phyloP scores from a whole-genome alignment of 2,113 vertebrate genomes.

The Bagarius yarrelli region DNA sequence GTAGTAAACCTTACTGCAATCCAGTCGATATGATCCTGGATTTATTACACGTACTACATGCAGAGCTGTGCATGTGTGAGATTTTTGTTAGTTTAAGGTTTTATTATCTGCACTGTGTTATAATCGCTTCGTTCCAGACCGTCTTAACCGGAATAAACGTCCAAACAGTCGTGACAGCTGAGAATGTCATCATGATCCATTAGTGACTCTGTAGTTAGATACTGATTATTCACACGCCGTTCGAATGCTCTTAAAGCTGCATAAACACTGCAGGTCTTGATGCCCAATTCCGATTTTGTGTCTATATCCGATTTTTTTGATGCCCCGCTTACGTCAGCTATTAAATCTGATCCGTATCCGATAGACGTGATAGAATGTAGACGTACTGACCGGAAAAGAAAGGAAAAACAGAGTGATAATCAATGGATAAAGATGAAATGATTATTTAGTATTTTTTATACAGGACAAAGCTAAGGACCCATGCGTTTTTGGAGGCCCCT shows the following conservation, averaged over 20 bases:
- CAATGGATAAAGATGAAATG: too few relatives aligned
- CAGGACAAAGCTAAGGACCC: too few relatives aligned
- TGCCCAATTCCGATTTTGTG: too few relatives aligned
- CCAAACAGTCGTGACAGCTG: background rate
- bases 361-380: too few relatives aligned
- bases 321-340: too few relatives aligned
- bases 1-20: background rate
- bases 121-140: background rate
- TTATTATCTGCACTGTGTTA: background rate
- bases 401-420: too few relatives aligned
- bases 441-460: too few relatives aligned
- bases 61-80: background rate
- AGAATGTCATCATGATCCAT: conserved; percentile 2
- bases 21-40: background rate
- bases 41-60: background rate
- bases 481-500: too few relatives aligned
- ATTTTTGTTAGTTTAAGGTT: background rate
- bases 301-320: too few relatives aligned
- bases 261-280: too few relatives aligned
- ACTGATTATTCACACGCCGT: background rate
- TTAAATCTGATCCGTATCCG: too few relatives aligned
- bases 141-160: background rate
- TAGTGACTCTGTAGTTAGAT: background rate
- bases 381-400: too few relatives aligned
- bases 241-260: background rate